phyloP scores from a whole-genome alignment of 2,888 invertebrate species.

The Flexamia atlantica region DNA sequence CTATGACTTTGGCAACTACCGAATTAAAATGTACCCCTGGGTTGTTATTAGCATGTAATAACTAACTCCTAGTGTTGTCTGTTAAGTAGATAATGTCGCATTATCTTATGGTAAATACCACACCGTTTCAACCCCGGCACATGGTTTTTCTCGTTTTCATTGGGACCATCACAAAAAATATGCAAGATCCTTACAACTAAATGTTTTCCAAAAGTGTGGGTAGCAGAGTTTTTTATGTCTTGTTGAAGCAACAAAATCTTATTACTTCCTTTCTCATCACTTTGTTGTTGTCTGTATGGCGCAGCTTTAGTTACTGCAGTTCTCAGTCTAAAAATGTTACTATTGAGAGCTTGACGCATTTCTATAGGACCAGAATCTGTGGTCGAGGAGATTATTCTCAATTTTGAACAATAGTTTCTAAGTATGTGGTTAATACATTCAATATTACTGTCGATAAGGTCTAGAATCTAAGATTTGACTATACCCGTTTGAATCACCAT shows the following conservation, averaged over 20 bases:
- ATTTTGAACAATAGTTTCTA: constrained; percentile 62
- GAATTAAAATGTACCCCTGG: constrained; percentile 63
- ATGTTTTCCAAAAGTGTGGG: constrained; percentile 70
- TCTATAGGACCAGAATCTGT: constrained; percentile 34
- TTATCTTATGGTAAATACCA: constrained; percentile 54
- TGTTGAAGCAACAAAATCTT: constrained; percentile 8
- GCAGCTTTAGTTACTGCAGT: background rate
- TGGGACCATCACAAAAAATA: constrained; percentile 66
- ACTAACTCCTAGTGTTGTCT: background rate
- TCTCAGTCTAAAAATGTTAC: constrained; percentile 15
- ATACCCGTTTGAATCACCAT: constrained; percentile 73
- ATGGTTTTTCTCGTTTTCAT: constrained; percentile 56
- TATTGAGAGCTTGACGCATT: constrained; percentile 21
- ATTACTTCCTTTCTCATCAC: background rate
- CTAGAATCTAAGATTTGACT: constrained; percentile 68
- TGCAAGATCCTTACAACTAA: constrained; percentile 66
- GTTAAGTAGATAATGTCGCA: constrained; percentile 39
- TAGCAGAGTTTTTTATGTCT: constrained; percentile 65
- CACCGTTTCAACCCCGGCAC: constrained; percentile 29
- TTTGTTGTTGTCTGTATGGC: background rate
- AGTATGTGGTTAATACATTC: constrained; percentile 72
- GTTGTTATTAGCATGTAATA: background rate
- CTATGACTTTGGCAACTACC: constrained; percentile 71
- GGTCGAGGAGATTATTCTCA: constrained; percentile 45
- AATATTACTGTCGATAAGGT: constrained; percentile 71